These are phyloP conservation scores for Brachypterus glaber DNA, from an alignment of 2,888 invertebrate species.

Conservation along the genomic window DNA sequence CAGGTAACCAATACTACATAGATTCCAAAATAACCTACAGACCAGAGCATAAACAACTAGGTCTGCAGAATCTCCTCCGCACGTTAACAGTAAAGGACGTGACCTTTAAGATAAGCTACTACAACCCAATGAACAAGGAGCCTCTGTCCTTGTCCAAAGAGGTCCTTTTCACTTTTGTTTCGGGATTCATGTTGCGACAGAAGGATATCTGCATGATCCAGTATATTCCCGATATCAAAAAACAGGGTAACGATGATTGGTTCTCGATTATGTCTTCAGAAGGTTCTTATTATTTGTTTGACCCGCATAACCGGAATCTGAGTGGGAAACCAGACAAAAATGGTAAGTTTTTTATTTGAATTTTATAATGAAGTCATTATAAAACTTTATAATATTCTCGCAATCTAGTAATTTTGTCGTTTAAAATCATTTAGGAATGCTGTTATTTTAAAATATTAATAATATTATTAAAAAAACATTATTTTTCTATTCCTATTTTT, in stretches of 20 bases:
- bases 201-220: slow-evolving; percentile 48
- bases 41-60: slow-evolving; percentile 39
- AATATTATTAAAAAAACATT: no score
- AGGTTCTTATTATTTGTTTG: slow-evolving; percentile 51
- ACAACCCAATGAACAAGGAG: slow-evolving; percentile 31
- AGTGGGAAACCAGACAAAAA: slow-evolving; percentile 33
- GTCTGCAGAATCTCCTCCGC: slow-evolving; percentile 39
- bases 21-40: slow-evolving; percentile 50
- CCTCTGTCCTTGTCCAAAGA: slow-evolving; percentile 23
- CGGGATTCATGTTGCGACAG: slow-evolving; percentile 50
- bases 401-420: no score
- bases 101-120: slow-evolving; percentile 31
- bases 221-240: no score
- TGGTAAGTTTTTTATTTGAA: no score
- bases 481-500: no score
- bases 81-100: slow-evolving; percentile 48
- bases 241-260: slow-evolving; percentile 42
- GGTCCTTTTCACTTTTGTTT: slow-evolving; percentile 30
- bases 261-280: slow-evolving; percentile 47
- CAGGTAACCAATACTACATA: slow-evolving; percentile 51
- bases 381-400: no score
- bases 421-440: no score
- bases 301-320: slow-evolving; percentile 48
- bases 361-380: no score
- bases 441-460: no score